Evolutionary conservation across 1,140 invertebrate genomes (phyloP).

Genomic region (Propsilocerus akamusi): DNA sequence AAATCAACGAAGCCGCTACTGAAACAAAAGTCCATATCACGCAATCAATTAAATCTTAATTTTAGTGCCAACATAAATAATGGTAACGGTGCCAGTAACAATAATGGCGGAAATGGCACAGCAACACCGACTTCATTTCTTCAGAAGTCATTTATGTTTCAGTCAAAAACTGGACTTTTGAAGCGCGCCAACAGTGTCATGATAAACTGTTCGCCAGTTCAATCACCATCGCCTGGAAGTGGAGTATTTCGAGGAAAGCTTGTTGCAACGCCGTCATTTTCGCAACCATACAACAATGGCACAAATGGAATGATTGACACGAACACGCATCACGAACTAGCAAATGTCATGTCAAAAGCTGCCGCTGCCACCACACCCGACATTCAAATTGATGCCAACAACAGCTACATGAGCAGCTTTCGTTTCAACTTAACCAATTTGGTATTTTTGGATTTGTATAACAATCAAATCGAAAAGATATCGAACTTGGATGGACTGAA

Average conservation of each 20-base stretch:
- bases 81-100: not conserved
- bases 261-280: not conserved
- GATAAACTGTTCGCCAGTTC: not conserved
- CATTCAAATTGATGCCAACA: slow-evolving; percentile 11
- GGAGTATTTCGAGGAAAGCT: too few species aligned
- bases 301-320: not conserved
- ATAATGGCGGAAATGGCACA: not conserved
- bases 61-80: slow-evolving; percentile 1
- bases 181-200: not conserved
- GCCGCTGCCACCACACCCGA: not conserved
- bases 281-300: too few species aligned
- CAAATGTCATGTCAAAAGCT: slow-evolving; percentile 10
- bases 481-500: slow-evolving; percentile 50
- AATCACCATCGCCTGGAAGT: not conserved
- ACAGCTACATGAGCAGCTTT: slow-evolving; percentile 14
- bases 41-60: not conserved
- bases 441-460: slow-evolving; percentile 84
- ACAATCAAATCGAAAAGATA: slow-evolving; percentile 81
- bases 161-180: not conserved
- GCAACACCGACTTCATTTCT: not conserved
- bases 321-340: not conserved
- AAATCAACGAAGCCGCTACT: not conserved
- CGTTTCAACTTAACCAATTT: slow-evolving; percentile 44
- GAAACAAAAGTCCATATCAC: not conserved
- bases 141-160: slow-evolving; percentile 1